These are phyloP conservation scores for Elaeidobius kamerunicus DNA, from an alignment of 2,888 invertebrate genomes.

Conservation along the genomic window DNA sequence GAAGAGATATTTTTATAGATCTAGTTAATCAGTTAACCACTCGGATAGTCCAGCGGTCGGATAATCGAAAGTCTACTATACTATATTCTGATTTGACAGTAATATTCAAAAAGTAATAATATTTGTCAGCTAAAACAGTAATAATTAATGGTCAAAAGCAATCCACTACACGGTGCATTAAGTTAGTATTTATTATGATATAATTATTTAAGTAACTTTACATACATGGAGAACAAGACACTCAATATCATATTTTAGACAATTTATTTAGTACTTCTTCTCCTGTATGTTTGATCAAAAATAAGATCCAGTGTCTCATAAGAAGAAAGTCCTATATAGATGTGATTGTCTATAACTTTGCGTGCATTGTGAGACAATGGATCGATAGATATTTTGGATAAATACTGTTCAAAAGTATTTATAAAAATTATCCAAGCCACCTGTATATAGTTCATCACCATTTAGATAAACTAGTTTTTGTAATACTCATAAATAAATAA, in stretches of 20 bases:
- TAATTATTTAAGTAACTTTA: constrained; percentile 24
- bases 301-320: constrained; percentile 8
- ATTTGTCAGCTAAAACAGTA: no score
- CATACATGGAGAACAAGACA: constrained; percentile 37
- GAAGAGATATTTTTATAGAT: no score
- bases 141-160: no score
- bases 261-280: constrained; percentile 31
- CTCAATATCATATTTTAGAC: background rate
- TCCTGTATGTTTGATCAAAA: constrained; percentile 37
- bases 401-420: constrained; percentile 9
- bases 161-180: no score
- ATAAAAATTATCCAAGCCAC: constrained; percentile 11
- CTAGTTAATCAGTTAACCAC: no score
- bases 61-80: no score
- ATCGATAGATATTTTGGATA: constrained; percentile 10
- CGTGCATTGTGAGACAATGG: constrained; percentile 2
- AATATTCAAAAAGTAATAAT: no score
- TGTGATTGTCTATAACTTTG: background rate
- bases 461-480: background rate
- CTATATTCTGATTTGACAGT: no score
- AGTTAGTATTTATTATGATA: no score
- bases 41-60: no score
- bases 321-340: background rate
- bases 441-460: constrained; percentile 13
- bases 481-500: constrained; percentile 4